These are phyloP conservation scores for Magallana nippona DNA, from an alignment of 2,888 invertebrate species.

Conservation along the genomic window DNA sequence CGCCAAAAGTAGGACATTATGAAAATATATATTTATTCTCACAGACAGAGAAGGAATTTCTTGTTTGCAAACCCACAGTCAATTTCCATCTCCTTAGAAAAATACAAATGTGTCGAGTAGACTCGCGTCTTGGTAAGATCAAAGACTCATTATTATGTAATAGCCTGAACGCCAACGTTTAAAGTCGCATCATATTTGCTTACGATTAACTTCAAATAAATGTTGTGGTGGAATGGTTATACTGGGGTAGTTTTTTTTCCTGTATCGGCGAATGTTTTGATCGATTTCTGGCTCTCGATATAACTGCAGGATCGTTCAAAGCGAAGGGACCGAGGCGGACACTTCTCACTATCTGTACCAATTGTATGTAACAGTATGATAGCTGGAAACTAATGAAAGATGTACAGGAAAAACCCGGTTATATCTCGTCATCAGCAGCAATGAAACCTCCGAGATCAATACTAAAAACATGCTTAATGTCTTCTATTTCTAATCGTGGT, in stretches of 20 bases:
- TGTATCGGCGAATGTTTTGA: neutral
- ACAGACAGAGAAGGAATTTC: neutral
- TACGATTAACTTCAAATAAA: conserved; percentile 33
- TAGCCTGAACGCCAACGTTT: conserved; percentile 14
- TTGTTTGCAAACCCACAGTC: conserved; percentile 29
- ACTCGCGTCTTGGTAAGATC: neutral
- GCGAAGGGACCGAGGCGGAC: neutral
- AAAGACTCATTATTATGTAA: conserved; percentile 26
- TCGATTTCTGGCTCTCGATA: neutral
- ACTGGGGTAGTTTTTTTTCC: neutral
- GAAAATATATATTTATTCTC: conserved; percentile 4
- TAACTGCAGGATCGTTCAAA: no score
- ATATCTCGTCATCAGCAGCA: neutral
- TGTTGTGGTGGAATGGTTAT: conserved; percentile 5
- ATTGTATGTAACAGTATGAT: neutral
- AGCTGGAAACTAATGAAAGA: neutral
- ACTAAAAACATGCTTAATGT: neutral
- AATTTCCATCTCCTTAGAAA: conserved; percentile 14
- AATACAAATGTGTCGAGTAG: neutral
- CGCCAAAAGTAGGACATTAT: neutral
- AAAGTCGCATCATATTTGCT: conserved; percentile 33
- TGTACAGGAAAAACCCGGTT: neutral
- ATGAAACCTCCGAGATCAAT: neutral
- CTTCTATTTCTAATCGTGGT: neutral
- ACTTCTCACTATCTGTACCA: neutral